Conservation (phyloP, 2,888 invertebrate genomes). For the Agonopterix arenella region DNA sequence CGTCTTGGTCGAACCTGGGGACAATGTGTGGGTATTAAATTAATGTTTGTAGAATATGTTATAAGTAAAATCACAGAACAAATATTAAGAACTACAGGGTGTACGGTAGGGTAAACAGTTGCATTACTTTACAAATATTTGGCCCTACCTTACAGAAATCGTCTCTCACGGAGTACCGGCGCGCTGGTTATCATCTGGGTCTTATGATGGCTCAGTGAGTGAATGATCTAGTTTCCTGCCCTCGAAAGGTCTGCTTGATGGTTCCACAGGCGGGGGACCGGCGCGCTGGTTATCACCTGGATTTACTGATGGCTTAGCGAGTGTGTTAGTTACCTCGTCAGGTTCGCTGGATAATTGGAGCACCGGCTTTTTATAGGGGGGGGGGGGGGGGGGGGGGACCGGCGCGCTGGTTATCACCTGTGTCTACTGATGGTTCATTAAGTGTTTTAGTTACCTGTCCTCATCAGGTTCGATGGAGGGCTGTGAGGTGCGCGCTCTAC, state of each 20-base stretch:
- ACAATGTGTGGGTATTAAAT: too few relatives aligned
- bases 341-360: slow-evolving; percentile 79
- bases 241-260: slow-evolving; percentile 76
- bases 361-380: slow-evolving; percentile 72
- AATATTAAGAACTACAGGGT: too few relatives aligned
- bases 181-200: background rate
- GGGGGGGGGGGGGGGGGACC: too few relatives aligned
- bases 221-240: slow-evolving; percentile 58
- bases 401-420: background rate
- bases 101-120: too few relatives aligned
- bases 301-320: background rate
- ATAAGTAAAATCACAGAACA: too few relatives aligned
- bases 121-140: too few relatives aligned
- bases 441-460: slow-evolving; percentile 41
- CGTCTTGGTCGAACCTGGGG: slow-evolving; percentile 73
- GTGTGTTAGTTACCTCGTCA: slow-evolving; percentile 34
- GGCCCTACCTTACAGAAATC: too few relatives aligned
- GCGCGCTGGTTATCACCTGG: too few relatives aligned
- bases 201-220: background rate
- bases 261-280: slow-evolving; percentile 37
- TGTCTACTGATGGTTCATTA: background rate
- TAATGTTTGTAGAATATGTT: too few relatives aligned
- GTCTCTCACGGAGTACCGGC: too few relatives aligned
- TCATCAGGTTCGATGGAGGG: slow-evolving; percentile 79
- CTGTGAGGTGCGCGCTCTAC: slow-evolving; percentile 71